Evolutionary conservation across 2,888 invertebrate species (phyloP), one percentile per base, ranked within the genome.

Genomic region (Heliconius sara): DNA sequence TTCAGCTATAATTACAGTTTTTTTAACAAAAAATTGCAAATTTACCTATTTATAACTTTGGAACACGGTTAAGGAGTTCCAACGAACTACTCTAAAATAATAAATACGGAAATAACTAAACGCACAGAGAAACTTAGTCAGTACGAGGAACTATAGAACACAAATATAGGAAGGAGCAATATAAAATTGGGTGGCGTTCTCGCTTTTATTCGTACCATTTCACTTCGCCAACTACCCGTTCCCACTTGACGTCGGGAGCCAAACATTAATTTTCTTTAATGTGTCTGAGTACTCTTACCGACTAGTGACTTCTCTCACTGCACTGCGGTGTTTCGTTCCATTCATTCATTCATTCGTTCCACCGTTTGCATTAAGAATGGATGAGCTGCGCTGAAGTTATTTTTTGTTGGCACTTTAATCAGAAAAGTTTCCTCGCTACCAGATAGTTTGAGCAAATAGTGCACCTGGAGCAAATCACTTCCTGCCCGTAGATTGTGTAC

Each of bases 241-340:
- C 91, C 90, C 88, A 91, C 92, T 94, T 93, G 93, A 93, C 92
- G 93, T 90, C 89, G 91, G 92, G 90, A 93, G 92, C 92, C 91
- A 93, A 94, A 94, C 95, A 95, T 95, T 95, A 94, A 95, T 95
- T 95, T 94, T 94, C 94, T 94, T 95, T 95, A 95, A 95, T 94
- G 95, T 94, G 94, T 92, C 93, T 93, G 93, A 94, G 92, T 91
- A 94, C 93, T 94, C 92, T 94, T 94, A 91, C 92, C 88, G 89
- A 90, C 76, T 80, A 77, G 80, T 67, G 77, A 80, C 90, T 92
- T 88, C 89, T 87, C 88, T 81, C 89, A 89, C 93, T 94, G 94
- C 95, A 94, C 88, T 95, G 95, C 95, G 93, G 94, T 94, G 93
- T 94, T 94, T 93, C 92, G 91, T 93, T 93, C 88, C 89, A 92